Evolutionary conservation across 2,888 invertebrate genomes (phyloP).

Genomic region (Sphaerolaimus hirsutus): DNA sequence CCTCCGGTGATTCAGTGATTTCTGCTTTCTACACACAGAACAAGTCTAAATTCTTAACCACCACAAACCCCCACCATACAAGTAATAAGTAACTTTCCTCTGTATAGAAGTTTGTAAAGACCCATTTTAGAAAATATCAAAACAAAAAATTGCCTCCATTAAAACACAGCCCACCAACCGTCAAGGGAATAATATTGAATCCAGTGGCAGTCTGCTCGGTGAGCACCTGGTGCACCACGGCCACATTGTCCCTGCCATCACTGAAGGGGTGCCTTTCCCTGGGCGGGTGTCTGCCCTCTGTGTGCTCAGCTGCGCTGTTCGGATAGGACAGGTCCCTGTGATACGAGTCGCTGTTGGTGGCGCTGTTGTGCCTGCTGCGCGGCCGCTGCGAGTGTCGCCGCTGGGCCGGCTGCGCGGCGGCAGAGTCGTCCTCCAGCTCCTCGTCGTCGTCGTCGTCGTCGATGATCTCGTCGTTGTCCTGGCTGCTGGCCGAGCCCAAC

Average conservation of each 20-base stretch:
- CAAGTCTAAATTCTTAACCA: too few species aligned
- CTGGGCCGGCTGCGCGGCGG: neutral
- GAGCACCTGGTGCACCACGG: neutral
- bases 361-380: neutral
- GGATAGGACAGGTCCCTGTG: neutral
- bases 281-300: neutral
- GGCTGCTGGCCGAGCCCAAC: neutral
- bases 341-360: neutral
- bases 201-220: neutral
- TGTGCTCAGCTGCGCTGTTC: too few species aligned
- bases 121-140: too few species aligned
- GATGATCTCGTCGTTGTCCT: neutral
- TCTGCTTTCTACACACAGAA: too few species aligned
- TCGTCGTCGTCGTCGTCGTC: neutral
- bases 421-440: neutral
- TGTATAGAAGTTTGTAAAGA: too few species aligned
- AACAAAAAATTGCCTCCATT: too few species aligned
- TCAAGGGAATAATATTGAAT: conserved; percentile 11
- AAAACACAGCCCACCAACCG: too few species aligned
- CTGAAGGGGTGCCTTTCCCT: neutral
- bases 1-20: too few species aligned
- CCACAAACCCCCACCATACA: too few species aligned
- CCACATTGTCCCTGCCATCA: neutral
- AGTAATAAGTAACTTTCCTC: too few species aligned
- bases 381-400: neutral